A percentile compares a stretch with the other conserved stretches of the same genome.
Conservation (phyloP, 2,113 vertebrate genomes). For the Sinocyclocheilus maitianheensis region DNA sequence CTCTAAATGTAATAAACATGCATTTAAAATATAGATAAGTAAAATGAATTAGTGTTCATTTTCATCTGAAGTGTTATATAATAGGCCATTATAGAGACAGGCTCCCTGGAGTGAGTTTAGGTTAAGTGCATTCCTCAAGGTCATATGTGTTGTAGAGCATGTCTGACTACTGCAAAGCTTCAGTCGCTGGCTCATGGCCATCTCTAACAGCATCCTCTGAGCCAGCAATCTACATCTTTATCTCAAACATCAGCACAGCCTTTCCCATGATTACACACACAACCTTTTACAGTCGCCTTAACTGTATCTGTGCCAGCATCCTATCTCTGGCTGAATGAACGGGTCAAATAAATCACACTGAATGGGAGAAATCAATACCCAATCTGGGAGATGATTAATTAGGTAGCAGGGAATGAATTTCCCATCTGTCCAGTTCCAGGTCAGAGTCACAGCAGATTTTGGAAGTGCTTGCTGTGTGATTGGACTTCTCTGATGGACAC, state of each 20-base stretch:
- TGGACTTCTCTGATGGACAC: constrained; percentile 46
- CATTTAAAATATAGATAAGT: background rate
- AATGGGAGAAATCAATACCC: constrained; percentile 82
- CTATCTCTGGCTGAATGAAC: constrained; percentile 63
- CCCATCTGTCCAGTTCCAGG: constrained; percentile 70
- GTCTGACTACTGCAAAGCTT: background rate
- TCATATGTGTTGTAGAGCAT: constrained; percentile 2
- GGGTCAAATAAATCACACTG: constrained; percentile 66
- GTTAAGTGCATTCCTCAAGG: background rate
- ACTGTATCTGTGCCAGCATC: constrained; percentile 12
- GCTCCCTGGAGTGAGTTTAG: background rate
- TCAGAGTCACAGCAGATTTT: constrained; percentile 61
- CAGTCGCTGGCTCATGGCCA: constrained; percentile 6
- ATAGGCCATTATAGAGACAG: background rate
- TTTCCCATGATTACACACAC: background rate
- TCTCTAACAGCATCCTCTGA: background rate
- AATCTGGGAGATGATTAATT: constrained; percentile 85
- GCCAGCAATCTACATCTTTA: constrained; percentile 22
- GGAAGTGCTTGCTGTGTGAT: constrained; percentile 65
- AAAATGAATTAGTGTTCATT: background rate
- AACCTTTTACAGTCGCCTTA: background rate
- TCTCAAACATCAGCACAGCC: constrained; percentile 28
- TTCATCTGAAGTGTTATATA: background rate
- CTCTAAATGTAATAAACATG: background rate
- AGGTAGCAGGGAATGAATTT: constrained; percentile 76